A percentile compares a stretch with the other conserved stretches of the same genome.
Conservation (phyloP, 2,113 vertebrate genomes). For the Microcebus griseorufus region DNA sequence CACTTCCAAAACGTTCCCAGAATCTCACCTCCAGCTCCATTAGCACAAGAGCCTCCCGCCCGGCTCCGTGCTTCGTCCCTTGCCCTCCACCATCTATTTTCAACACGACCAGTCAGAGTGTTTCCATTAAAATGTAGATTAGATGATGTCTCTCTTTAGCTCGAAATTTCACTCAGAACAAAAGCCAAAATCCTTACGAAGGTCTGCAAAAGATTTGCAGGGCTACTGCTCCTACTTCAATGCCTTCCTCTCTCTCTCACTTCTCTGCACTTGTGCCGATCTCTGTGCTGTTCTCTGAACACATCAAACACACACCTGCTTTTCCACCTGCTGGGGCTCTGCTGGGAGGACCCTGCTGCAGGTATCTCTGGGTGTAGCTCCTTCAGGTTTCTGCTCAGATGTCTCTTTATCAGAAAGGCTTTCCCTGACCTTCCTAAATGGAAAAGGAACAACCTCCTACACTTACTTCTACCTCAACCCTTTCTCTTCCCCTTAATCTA, state of each 20-base stretch:
- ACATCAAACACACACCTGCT: background rate
- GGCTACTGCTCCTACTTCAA: background rate
- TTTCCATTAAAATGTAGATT: background rate
- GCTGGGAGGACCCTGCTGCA: background rate
- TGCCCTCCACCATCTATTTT: background rate
- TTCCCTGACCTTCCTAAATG: background rate
- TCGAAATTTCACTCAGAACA: background rate
- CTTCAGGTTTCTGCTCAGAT: background rate
- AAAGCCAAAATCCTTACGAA: background rate
- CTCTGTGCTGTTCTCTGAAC: background rate
- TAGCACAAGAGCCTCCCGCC: background rate
- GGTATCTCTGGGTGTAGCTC: background rate
- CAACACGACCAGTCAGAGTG: background rate
- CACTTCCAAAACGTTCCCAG: background rate
- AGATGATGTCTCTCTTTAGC: background rate
- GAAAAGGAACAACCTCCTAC: background rate
- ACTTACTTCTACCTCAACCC: background rate
- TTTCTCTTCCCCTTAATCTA: background rate
- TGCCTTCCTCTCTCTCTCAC: fast-evolving
- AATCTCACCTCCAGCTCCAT: background rate
- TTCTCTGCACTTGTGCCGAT: background rate
- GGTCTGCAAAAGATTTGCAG: background rate
- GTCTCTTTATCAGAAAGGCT: background rate
- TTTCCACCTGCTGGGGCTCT: background rate
- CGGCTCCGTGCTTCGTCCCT: background rate